A percentile compares a stretch with the other conserved stretches of the same genome.
phyloP scores from a whole-genome alignment of 2,888 invertebrate genomes.

The Philhelius pedissequus region DNA sequence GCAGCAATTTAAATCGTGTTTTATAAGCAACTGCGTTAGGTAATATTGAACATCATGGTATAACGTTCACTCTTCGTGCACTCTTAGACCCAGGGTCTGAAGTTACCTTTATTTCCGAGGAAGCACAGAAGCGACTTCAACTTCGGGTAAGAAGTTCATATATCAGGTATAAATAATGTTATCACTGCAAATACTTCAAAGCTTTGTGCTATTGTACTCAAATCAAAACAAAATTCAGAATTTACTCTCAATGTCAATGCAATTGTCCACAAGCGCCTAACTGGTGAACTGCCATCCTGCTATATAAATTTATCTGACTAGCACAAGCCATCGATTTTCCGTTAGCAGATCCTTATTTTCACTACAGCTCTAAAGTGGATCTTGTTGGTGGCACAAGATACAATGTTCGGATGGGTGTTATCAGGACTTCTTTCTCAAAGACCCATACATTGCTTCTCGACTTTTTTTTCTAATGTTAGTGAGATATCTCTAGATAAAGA shows the following conservation, averaged over 20 bases:
- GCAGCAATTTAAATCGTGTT: neutral
- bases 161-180: neutral
- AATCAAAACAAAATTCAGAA: neutral
- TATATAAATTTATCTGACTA: neutral
- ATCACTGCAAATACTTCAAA: no score
- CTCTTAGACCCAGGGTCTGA: neutral
- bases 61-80: neutral
- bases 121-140: neutral
- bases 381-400: neutral
- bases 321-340: neutral
- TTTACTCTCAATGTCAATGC: neutral
- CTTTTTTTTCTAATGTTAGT: no score
- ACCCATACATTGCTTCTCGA: no score
- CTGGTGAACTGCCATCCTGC: neutral
- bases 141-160: neutral
- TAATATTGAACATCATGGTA: neutral
- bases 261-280: neutral
- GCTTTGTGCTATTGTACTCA: no score
- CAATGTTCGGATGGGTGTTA: conserved; percentile 1
- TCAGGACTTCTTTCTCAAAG: neutral
- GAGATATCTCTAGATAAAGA: conserved; percentile 4
- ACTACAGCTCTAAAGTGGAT: neutral
- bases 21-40: neutral
- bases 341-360: neutral
- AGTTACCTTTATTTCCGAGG: conserved; percentile 1